Evolutionary conservation across 2,888 invertebrate species (phyloP).

Genomic region (Cenopis cana): DNA sequence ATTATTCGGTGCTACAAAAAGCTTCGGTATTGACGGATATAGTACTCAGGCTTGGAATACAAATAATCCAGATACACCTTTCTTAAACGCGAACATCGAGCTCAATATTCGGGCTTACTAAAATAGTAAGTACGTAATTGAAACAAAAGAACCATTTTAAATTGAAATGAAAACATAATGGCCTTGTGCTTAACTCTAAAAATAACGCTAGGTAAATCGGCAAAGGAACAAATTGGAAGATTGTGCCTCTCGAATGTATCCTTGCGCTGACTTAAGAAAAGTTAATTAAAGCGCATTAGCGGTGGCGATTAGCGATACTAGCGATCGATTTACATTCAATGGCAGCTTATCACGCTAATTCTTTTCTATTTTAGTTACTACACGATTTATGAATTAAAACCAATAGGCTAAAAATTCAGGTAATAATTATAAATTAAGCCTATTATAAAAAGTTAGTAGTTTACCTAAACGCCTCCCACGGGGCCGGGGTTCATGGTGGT

Average conservation of each 20-base stretch:
- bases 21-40: not conserved
- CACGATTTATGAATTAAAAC: too few species aligned
- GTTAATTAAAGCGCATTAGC: slow-evolving; percentile 11
- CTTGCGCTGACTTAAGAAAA: slow-evolving; percentile 28
- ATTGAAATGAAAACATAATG: not conserved
- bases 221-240: slow-evolving; percentile 12
- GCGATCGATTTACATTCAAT: not conserved
- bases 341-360: not conserved
- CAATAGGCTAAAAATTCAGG: too few species aligned
- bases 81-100: not conserved
- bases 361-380: not conserved
- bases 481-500: too few species aligned
- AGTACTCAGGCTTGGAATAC: not conserved
- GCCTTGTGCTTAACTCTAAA: slow-evolving; percentile 21
- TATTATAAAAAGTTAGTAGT: too few species aligned
- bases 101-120: not conserved
- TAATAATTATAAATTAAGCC: too few species aligned
- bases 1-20: not conserved
- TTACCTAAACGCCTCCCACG: too few species aligned
- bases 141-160: not conserved
- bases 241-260: slow-evolving; percentile 17
- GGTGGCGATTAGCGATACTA: not conserved
- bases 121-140: too few species aligned
- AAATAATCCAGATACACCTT: not conserved
- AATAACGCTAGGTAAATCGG: slow-evolving; percentile 12